phyloP scores from a whole-genome alignment of 2,113 vertebrate genomes.

The Gulo gulo region DNA sequence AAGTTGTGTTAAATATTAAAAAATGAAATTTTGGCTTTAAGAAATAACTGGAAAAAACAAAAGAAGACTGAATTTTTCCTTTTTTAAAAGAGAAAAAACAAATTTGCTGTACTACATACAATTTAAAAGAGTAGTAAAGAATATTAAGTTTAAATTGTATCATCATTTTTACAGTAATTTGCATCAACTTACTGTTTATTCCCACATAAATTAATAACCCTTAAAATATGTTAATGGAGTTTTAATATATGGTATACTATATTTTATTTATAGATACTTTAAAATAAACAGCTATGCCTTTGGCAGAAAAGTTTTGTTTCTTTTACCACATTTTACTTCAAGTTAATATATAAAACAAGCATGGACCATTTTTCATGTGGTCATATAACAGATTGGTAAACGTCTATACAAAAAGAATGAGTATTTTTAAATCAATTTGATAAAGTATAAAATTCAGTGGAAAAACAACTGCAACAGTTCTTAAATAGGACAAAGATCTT shows the following conservation, averaged over 20 bases:
- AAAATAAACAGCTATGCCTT: neutral
- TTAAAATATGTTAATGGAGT: neutral
- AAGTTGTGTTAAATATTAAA: neutral
- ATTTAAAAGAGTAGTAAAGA: neutral
- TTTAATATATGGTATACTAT: neutral
- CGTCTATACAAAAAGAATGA: neutral
- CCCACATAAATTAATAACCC: neutral
- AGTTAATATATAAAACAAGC: neutral
- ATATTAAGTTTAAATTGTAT: neutral
- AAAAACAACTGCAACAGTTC: neutral
- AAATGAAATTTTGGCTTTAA: neutral
- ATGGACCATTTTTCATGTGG: neutral
- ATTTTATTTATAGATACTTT: slow-evolving; percentile 14
- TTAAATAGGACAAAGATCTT: neutral
- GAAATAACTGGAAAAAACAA: neutral
- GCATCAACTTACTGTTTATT: neutral
- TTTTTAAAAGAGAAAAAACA: neutral
- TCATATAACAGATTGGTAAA: neutral
- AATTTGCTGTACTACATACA: neutral
- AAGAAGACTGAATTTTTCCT: neutral
- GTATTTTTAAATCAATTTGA: neutral
- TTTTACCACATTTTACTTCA: neutral
- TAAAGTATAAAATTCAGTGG: neutral
- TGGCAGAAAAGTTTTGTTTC: neutral
- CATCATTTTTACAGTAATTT: neutral